These are phyloP conservation scores for Netelia fuscicornis DNA, from an alignment of 2,888 invertebrate species.

Conservation along the genomic window DNA sequence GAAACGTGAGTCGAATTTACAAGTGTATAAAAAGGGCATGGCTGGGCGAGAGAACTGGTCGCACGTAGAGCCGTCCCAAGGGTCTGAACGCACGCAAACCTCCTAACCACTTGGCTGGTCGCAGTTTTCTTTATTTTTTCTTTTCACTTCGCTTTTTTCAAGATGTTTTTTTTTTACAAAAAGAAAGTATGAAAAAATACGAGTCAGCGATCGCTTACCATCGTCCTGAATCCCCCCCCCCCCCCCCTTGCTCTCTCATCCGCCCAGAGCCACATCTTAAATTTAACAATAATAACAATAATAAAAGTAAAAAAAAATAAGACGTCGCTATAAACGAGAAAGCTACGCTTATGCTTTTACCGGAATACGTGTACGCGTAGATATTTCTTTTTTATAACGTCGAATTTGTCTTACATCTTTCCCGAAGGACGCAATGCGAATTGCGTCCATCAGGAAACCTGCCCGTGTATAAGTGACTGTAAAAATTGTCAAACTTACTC, in stretches of 20 bases:
- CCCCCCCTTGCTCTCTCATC: background rate
- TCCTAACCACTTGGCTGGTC: conserved; percentile 17
- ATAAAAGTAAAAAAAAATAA: conserved; percentile 12
- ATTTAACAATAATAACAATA: conserved; percentile 46
- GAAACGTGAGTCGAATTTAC: conserved; percentile 56
- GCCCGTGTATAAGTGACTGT: background rate
- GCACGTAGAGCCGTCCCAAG: conserved; percentile 39
- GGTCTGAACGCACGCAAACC: conserved; percentile 35
- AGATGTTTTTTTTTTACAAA: background rate
- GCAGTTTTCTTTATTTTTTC: conserved; percentile 39
- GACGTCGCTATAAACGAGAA: conserved; percentile 6
- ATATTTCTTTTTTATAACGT: conserved; percentile 22
- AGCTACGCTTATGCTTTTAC: conserved; percentile 44
- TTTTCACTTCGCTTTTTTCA: conserved; percentile 1
- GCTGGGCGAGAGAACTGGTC: background rate
- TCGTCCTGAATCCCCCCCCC: background rate
- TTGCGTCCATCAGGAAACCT: conserved; percentile 57
- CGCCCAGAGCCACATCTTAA: conserved; percentile 23
- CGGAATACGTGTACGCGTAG: background rate
- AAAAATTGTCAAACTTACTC: too few relatives aligned
- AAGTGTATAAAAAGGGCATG: background rate
- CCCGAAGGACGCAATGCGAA: conserved; percentile 58
- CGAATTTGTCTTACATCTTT: conserved; percentile 60
- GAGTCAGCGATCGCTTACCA: conserved; percentile 22
- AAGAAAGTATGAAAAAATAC: conserved; percentile 25